Evolutionary conservation across 2,888 invertebrate species (phyloP), one percentile per base, ranked within the genome.

Genomic region (Miltochrista miniata): DNA sequence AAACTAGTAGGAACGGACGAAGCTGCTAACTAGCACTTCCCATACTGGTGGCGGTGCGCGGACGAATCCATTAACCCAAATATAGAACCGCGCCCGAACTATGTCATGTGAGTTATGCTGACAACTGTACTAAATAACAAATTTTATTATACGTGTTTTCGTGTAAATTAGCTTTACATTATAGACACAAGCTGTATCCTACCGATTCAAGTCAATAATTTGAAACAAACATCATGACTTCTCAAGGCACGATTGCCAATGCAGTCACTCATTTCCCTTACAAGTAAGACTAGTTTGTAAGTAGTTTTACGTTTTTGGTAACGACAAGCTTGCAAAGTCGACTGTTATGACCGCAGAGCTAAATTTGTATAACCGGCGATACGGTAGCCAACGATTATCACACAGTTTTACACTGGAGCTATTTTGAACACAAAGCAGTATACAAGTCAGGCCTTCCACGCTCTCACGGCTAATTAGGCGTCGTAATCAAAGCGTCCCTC

Each of bases 61-160:
- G 91, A 90, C 89, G 90, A 87, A 88, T 87, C 90, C 83, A 91
- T 90, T 91, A 90, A 90, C 91, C 91, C 89, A 90, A 89, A 91
- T 90, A 88, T 87, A 90, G 85, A 81, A 85, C 89, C 90, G 76
- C 89, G 81, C 88, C 89, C 85, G 83, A 77, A 74, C 61, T 61
- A 56, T 70, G 77, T 81, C 75, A 79, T 85, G 78, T 78, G 79
- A 72, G 74, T 66, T 71, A 70, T 67, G 74, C 73, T 74, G 70
- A 70, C 65, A 53, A 61, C 55, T 49, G 31, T 42, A 40, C 35
- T 45, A 58, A 62, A 54, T 59, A 62, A 60, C 58, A 40, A 48
- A 50, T 45, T 43, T 33, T 43, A 54, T 49, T 36, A 55, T 24
- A 5, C 3, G 18, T 24, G 5, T 24, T 29, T 31, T 24, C 18